Evolutionary conservation across 2,113 vertebrate genomes (phyloP), one percentile per base, ranked within the genome.

Genomic region (Eptatretus burgeri): DNA sequence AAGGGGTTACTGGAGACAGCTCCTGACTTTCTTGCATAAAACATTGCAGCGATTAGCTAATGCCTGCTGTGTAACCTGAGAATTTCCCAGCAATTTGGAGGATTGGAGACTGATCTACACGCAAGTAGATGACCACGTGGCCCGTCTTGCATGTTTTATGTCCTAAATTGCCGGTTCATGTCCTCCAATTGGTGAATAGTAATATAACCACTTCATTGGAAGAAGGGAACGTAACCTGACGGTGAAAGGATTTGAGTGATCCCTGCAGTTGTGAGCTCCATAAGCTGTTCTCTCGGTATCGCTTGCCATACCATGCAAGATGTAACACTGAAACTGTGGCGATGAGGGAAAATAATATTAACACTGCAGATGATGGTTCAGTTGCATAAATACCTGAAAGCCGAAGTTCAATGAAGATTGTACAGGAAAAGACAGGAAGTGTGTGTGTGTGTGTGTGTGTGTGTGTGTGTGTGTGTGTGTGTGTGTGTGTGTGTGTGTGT

Each of bases 391-490:
- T 10, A 5, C 18, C 16, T 11, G 53, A n/a, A 18, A n/a, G 18
- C 11, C 16, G 5, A 10, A n/a, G 53, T 60, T 2, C 2, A 17
- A n/a, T 9, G 16, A 18, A n/a, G 53, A n/a, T 16, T 60, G 53
- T 60, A 60, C 9, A 18, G 16, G 53, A 8, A 18, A 10, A 5
- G 16, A 56, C 53, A 18, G 4, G 53, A 16, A 7, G 18, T 18
- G 2, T 5, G 53, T 60, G 11, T 60, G 53, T 60, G 53, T 60
- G 53, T 10, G 11, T 56, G 52, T 56, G 17, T 17, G 2, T 56
- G 52, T 56, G 52, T 56, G 52, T 56, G 52, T 56, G 52, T 56
- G 17, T 17, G 52, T 56, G 52, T 56, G 17, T 17, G 52, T 56
- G 52, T 56, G 52, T 56, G 52, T 56, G 52, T 56, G 17, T 17